Base-by-base conservation (phyloP, 2,888 invertebrate genomes). In the Agonopterix alstromeriana region DNA sequence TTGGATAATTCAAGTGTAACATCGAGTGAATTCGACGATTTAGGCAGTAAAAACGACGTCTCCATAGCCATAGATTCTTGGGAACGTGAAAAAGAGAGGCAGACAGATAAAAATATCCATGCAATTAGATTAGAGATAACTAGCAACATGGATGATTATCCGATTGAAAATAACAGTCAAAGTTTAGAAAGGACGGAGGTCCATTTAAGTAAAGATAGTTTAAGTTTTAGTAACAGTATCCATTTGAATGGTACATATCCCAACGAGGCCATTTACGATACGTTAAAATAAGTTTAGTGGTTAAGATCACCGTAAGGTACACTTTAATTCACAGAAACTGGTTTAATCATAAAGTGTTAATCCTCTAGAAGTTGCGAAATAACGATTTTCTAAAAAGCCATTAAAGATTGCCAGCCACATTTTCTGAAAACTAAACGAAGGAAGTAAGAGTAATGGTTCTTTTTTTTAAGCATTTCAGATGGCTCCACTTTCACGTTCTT, bases 221-320 rank as follows among this genome's bases (percentile, higher is more conserved):
- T 88, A 74, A 86, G 85, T 71, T 88, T 88, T 77, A 87, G 88
- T 60, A 88, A 88, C 76, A 88, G 87, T 65, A 88, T 88, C 70
- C 87, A 88, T 71, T 77, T 88, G 68, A 88, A 88, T 82, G 88
- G 88, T 83, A 86, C 84, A 78, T 88, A 88, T 77, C 85, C 87
- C 76, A 86, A 77, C 81, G 88, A 88, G 76, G 87, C 87, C 84
- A 88, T 88, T 70, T 88, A 88, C 57, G 88, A 88, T 82, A 88
- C 88, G 57, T 81, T 88, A 75, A 87, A 88, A 61, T 88, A 87
- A 47, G 43, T 11, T 45, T 48, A 47, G 44, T 44, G 5, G 36
- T 42, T 35, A 40, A 43, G 42, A 9, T 35, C 8, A 27, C n/a
- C 9, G 8, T 36, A 8, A 10, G 9, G 12, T 47, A 48, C 47